These are phyloP conservation scores for Pogonophryne albipinna DNA, from an alignment of 2,797 vertebrate species.

Conservation along the genomic window DNA sequence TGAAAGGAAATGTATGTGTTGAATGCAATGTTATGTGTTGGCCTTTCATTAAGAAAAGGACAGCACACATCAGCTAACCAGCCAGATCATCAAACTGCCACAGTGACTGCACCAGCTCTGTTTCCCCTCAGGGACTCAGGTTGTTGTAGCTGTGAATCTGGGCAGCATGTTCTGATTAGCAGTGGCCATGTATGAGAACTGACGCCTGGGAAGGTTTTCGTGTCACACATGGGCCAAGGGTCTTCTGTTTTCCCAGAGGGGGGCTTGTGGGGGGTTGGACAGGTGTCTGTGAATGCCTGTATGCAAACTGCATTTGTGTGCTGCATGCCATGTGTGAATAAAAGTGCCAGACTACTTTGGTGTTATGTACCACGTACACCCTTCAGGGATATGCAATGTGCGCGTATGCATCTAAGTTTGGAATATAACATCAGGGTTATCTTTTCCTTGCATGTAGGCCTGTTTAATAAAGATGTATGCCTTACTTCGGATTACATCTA, in stretches of 20 bases:
- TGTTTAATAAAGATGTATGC: slow-evolving; percentile 27
- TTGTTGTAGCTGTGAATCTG: slow-evolving; percentile 53
- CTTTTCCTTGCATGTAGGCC: slow-evolving; percentile 51
- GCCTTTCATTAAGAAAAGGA: slow-evolving; percentile 13
- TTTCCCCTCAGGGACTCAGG: slow-evolving; percentile 34
- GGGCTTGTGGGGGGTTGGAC: not conserved
- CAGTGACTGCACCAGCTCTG: slow-evolving; percentile 33
- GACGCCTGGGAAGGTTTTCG: slow-evolving; percentile 36
- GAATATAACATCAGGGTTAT: slow-evolving; percentile 54
- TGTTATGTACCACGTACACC: slow-evolving; percentile 34
- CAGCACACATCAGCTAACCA: slow-evolving; percentile 34
- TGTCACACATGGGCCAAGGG: slow-evolving; percentile 43
- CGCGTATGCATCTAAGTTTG: slow-evolving; percentile 37
- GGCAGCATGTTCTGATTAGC: slow-evolving; percentile 64
- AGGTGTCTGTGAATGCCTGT: slow-evolving; percentile 23
- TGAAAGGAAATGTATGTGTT: slow-evolving; percentile 22
- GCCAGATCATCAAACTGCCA: slow-evolving; percentile 43
- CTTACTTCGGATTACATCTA: slow-evolving; percentile 34
- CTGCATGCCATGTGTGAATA: slow-evolving; percentile 39
- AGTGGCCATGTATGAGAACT: slow-evolving; percentile 39
- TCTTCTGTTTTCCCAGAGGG: slow-evolving; percentile 23
- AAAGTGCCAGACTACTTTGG: slow-evolving; percentile 34
- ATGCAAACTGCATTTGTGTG: not conserved
- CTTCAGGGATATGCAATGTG: slow-evolving; percentile 28
- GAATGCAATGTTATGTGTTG: slow-evolving; percentile 25